Evolutionary conservation across 2,113 vertebrate species (phyloP), one percentile per base, ranked within the genome.

Genomic region (Xiphophorus maculatus): DNA sequence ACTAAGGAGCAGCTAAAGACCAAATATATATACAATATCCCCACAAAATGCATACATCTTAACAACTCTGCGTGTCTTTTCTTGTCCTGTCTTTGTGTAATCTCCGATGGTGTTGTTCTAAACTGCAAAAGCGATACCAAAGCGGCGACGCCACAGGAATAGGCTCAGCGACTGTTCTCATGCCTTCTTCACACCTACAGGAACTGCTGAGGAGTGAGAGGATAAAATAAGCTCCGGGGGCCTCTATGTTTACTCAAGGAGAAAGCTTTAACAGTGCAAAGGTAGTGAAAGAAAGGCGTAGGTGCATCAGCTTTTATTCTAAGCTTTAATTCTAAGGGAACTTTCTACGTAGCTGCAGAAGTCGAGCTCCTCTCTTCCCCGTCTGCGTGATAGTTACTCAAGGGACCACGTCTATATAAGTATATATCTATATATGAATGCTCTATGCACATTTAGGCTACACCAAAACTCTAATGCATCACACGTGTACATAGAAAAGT

Each of bases 371-470:
- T 35, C 79, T 89, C 92, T n/a, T 74, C 61, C 94, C 91, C 92
- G 93, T 91, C 92, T 93, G 93, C 91, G 92, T 93, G 92, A 88
- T 74, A 19, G 85, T 90, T 85, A 81, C 85, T 71, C 78, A 80
- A 90, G 81, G 84, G 87, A 90, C 88, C 88, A 83, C 66, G 76
- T 71, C 71, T 79, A 29, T 54, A 58, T 30, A 32, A 14, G 19
- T 30, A 63, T 7, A 63, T 17, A 63, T 30, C 30, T 63, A 32
- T 30, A 30, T 48, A 48, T 48, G 27, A 69, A 84, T 79, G 74
- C 90, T 91, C 89, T 93, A 93, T 93, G 92, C 92, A 93, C 86
- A 90, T 90, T 79, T 72, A 74, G 63, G 72, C 42, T 74, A 90
- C 88, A 89, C 73, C 90, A 80, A 82, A 89, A 81, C 87, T 87